Evolutionary conservation across 2,113 vertebrate genomes (phyloP).

Genomic region (Miniopterus natalensis): DNA sequence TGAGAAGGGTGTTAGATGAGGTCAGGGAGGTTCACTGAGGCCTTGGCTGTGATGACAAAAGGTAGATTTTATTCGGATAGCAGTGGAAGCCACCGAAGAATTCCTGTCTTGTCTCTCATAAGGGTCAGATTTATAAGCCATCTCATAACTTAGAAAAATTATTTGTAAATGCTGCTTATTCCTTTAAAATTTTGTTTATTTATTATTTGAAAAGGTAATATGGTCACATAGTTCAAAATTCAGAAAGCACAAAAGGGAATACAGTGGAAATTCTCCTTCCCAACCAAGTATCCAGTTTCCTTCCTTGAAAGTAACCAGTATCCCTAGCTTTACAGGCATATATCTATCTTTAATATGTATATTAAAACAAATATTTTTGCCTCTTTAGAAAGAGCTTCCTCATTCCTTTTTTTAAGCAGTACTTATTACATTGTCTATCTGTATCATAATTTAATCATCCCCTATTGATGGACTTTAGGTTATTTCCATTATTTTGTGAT

Average conservation of each 20-base stretch:
- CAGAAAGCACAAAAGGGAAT: conserved; percentile 12
- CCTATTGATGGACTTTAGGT: neutral
- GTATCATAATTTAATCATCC: conserved; percentile 11
- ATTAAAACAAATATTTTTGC: conserved; percentile 5
- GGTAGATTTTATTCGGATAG: neutral
- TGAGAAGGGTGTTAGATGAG: conserved; percentile 21
- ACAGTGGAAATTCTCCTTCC: conserved; percentile 16
- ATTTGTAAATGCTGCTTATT: conserved; percentile 55
- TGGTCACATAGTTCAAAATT: conserved; percentile 52
- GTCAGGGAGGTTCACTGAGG: neutral
- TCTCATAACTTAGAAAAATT: conserved; percentile 43
- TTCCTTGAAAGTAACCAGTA: conserved; percentile 8
- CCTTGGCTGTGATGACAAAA: neutral
- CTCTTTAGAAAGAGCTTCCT: neutral
- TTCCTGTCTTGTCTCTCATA: conserved; percentile 4
- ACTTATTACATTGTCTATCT: neutral
- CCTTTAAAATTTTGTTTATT: neutral
- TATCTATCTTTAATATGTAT: neutral
- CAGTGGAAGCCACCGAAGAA: neutral
- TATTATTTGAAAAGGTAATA: conserved; percentile 42
- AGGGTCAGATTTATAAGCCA: neutral
- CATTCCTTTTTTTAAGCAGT: conserved; percentile 6
- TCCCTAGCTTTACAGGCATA: conserved; percentile 1
- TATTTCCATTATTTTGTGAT: conserved; percentile 43
- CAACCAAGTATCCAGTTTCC: neutral